A percentile compares a stretch with the other conserved stretches of the same genome.
These are phyloP conservation scores for Xenopus laevis DNA, from an alignment of 2,113 vertebrate genomes.

Conservation along the genomic window DNA sequence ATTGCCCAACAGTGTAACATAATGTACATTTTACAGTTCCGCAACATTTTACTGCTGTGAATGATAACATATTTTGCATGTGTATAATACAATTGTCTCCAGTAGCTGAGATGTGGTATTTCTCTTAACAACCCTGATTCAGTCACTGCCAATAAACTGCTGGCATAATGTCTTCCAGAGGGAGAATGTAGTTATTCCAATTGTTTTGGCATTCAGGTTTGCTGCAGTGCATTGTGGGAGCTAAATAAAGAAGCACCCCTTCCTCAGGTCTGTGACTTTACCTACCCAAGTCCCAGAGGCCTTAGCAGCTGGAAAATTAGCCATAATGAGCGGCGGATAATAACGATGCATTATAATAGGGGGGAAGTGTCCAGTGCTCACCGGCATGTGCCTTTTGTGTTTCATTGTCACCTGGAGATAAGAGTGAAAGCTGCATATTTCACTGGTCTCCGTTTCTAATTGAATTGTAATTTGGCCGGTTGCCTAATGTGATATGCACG, in stretches of 20 bases:
- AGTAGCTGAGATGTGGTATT: neutral
- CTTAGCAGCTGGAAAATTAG: slow-evolving; percentile 18
- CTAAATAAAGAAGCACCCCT: slow-evolving; percentile 17
- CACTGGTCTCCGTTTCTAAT: slow-evolving; percentile 9
- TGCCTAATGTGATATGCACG: neutral
- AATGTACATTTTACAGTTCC: too few species aligned
- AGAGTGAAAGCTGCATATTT: slow-evolving; percentile 9
- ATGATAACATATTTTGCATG: neutral
- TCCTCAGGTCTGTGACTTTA: slow-evolving; percentile 25
- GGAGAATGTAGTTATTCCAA: slow-evolving; percentile 13
- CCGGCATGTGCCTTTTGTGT: neutral
- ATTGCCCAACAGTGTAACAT: too few species aligned
- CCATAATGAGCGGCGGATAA: slow-evolving; percentile 25
- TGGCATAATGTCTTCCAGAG: slow-evolving; percentile 3
- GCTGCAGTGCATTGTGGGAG: neutral
- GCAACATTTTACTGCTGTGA: too few species aligned
- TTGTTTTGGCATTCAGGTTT: slow-evolving; percentile 6
- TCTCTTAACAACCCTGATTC: slow-evolving; percentile 9
- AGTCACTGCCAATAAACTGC: slow-evolving; percentile 1
- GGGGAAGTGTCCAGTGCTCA: slow-evolving; percentile 15
- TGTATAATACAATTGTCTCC: neutral
- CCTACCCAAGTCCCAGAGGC: slow-evolving; percentile 12
- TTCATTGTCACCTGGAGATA: slow-evolving; percentile 27
- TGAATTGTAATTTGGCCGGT: neutral
- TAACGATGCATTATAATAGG: slow-evolving; percentile 14